These are phyloP conservation scores for Turdus rufiventris DNA, from an alignment of 2,113 vertebrate species.

Conservation along the genomic window DNA sequence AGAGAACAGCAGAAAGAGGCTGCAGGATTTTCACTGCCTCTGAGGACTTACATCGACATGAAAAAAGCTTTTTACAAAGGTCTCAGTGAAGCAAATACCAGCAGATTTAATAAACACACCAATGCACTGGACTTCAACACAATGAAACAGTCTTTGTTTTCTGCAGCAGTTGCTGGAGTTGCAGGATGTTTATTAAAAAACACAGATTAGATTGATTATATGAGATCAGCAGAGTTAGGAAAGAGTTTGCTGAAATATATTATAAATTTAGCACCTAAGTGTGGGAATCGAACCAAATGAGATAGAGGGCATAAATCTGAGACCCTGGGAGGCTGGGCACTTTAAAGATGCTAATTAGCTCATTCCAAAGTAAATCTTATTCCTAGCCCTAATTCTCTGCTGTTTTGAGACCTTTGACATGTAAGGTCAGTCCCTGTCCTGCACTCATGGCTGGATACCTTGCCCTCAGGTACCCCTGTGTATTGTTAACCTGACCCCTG, in stretches of 20 bases:
- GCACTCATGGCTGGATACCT: too few relatives aligned
- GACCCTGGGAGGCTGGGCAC: too few relatives aligned
- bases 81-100: background rate
- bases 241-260: background rate
- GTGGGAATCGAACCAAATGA: too few relatives aligned
- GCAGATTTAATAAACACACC: background rate
- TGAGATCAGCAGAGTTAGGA: background rate
- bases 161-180: background rate
- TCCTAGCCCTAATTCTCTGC: too few relatives aligned
- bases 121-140: background rate
- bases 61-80: background rate
- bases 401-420: too few relatives aligned
- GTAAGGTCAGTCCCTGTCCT: too few relatives aligned
- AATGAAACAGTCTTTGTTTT: background rate
- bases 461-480: too few relatives aligned
- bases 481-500: too few relatives aligned
- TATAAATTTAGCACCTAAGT: background rate
- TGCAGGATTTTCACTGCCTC: background rate
- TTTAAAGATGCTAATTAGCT: too few relatives aligned
- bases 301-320: too few relatives aligned
- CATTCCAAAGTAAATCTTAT: too few relatives aligned
- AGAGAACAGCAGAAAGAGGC: background rate
- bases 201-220: background rate
- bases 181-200: background rate
- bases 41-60: background rate